Conservation (phyloP, 2,888 invertebrate species). For the Eupsilia transversa region DNA sequence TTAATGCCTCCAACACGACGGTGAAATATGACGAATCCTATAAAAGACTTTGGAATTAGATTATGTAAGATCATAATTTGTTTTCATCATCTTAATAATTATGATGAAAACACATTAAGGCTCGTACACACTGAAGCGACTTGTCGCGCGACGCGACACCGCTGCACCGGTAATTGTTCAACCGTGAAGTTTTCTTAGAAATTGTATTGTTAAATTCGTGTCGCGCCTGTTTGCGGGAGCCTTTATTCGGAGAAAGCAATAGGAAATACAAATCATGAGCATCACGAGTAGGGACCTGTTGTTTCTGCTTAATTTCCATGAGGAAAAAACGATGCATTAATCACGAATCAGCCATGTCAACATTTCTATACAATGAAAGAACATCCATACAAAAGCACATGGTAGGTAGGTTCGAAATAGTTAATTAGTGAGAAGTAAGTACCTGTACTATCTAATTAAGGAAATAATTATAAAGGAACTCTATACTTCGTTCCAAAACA, state of each 20-base stretch:
- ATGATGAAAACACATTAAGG: not conserved
- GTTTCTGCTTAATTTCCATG: not conserved
- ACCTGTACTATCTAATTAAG: constrained; percentile 24
- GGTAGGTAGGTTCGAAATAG: constrained; percentile 6
- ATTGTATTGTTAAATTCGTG: too few species aligned
- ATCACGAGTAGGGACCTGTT: not conserved
- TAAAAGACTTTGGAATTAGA: constrained; percentile 6
- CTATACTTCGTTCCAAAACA: too few species aligned
- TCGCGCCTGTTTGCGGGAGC: too few species aligned
- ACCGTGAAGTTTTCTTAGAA: too few species aligned
- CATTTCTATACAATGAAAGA: constrained; percentile 2
- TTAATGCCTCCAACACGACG: constrained; percentile 90
- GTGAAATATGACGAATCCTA: constrained; percentile 93
- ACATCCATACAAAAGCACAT: not conserved
- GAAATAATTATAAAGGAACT: too few species aligned
- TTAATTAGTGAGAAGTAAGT: constrained; percentile 22
- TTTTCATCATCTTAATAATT: too few species aligned
- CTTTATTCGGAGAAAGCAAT: not conserved
- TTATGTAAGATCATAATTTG: not conserved
- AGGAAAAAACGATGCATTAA: not conserved
- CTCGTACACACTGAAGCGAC: too few species aligned
- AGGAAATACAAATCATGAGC: not conserved
- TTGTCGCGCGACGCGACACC: too few species aligned
- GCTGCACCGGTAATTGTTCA: too few species aligned
- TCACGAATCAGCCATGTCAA: not conserved